Evolutionary conservation across 2,113 vertebrate genomes (phyloP), one percentile per base, ranked within the genome.

Genomic region (Acrocephalus arundinaceus): DNA sequence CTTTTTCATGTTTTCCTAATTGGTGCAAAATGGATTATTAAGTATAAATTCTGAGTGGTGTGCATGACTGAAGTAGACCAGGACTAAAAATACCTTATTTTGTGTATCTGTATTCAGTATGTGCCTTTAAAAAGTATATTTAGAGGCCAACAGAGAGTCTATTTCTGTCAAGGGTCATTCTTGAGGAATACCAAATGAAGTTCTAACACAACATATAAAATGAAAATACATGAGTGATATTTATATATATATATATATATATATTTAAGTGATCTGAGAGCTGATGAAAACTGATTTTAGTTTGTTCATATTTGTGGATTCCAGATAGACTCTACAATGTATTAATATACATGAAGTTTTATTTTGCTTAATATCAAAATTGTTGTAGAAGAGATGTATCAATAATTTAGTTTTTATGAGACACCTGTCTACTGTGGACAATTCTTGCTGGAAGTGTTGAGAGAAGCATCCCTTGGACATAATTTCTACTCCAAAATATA

Each of bases 1-100:
- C 68, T 66, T 86, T 79, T 81, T 92, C 63, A 55, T 95, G 68
- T 91, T 94, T 89, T 89, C 81, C 77, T 94, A 95, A 93, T 78
- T 89, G 74, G n/a, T 90, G 73, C 74, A 94, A 94, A 96, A 94
- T 67, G 57, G 58, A 65, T 81, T 87, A 73, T 77, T 79, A 92
- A 85, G 49, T 75, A 57, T 58, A 82, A 75, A 37, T 91, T 94
- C 67, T 75, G 35, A 62, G 85, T 23, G 28, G 23, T 59, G 58
- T 77, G 43, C 55, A 55, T 18, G 48, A 65, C 52, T 90, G 70
- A 93, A 92, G 70, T 63, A 72, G 88, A 45, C 70, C 35, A 73
- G 27, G 15, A 70, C 61, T 95, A 66, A 84, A 93, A 93, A 59
- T 61, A 35, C n/a, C 45, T 17, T 68, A 68, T 58, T 73, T 85